Conservation (phyloP, 2,113 vertebrate species). For the Sus scrofa region T2T-Sscrofa CM000817.6:93134501-93135000, state of each 20-base stretch:
- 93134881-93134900: background rate
- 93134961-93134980: background rate
- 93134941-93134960: constrained; percentile 1
- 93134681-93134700: background rate
- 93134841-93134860: constrained; percentile 5
- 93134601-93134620: constrained; percentile 35
- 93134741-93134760: background rate
- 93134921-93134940: constrained; percentile 26
- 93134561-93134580: constrained; percentile 44
- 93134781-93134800: background rate
- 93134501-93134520: constrained; percentile 60
- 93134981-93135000: background rate
- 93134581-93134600: constrained; percentile 19
- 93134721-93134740: background rate
- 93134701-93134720: background rate
- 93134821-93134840: constrained; percentile 38
- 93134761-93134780: background rate
- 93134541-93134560: constrained; percentile 59
- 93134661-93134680: constrained; percentile 29
- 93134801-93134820: background rate
- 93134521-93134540: constrained; percentile 41
- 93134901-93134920: constrained; percentile 52
- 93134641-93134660: background rate
- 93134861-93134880: constrained; percentile 26
- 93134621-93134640: background rate